phyloP scores from a whole-genome alignment of 1,140 invertebrate genomes.

The Anoplolepis gracilipes region DNA sequence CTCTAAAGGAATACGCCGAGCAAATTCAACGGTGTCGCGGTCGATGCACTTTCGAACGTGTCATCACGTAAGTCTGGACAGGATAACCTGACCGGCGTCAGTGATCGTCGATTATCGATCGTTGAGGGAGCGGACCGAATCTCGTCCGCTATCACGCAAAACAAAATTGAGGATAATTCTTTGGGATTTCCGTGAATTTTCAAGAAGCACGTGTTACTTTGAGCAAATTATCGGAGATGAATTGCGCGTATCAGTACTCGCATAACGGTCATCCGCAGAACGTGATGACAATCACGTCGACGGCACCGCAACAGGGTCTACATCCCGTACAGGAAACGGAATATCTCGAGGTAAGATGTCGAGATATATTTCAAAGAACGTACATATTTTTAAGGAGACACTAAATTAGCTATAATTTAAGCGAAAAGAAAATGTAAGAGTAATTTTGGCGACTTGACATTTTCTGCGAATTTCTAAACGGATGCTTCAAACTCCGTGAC shows the following conservation, averaged over 20 bases:
- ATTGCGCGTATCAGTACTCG: slow-evolving; percentile 85
- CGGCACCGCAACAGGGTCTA: slow-evolving; percentile 78
- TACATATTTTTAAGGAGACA: not conserved
- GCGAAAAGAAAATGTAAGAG: not conserved
- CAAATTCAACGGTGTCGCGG: slow-evolving; percentile 48
- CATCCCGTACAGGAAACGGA: slow-evolving; percentile 79
- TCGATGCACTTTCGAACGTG: slow-evolving; percentile 29
- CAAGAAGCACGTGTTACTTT: not conserved
- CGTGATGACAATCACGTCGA: slow-evolving; percentile 80
- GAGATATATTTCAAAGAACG: not conserved
- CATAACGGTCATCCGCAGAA: slow-evolving; percentile 82
- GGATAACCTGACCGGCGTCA: not conserved
- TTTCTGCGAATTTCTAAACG: not conserved
- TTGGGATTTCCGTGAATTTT: not conserved
- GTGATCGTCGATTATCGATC: slow-evolving; percentile 21
- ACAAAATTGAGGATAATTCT: not conserved
- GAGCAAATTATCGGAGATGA: slow-evolving; percentile 76
- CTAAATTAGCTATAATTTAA: not conserved
- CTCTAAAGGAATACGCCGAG: slow-evolving; percentile 43
- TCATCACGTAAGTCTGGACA: not conserved
- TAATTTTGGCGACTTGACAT: not conserved
- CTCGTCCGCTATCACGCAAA: no score
- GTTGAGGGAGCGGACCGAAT: not conserved
- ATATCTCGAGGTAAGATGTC: slow-evolving; percentile 83
- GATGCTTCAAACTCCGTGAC: slow-evolving; percentile 12